These are phyloP conservation scores for Saturnia japonica DNA, from an alignment of 2,888 invertebrate species.

Conservation along the genomic window DNA sequence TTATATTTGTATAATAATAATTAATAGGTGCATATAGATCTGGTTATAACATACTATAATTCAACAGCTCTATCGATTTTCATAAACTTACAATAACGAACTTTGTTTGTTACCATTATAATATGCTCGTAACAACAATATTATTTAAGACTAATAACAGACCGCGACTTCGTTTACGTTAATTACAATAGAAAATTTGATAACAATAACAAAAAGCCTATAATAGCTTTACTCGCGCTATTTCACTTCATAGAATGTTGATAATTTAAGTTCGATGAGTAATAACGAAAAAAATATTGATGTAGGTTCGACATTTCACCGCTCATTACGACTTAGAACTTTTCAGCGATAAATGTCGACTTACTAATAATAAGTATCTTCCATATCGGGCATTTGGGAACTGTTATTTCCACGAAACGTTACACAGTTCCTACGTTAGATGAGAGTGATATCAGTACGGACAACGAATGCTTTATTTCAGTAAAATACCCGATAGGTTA, in stretches of 20 bases:
- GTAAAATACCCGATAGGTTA: not conserved
- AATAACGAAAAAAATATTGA: not conserved
- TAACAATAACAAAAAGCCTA: too few species aligned
- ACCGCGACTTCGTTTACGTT: not conserved
- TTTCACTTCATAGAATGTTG: not conserved
- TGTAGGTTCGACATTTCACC: not conserved
- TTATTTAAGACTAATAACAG: not conserved
- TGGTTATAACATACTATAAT: not conserved
- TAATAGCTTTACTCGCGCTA: not conserved
- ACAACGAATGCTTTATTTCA: not conserved
- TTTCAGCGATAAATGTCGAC: not conserved
- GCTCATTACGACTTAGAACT: not conserved
- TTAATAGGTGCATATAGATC: too few species aligned
- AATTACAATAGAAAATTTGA: not conserved
- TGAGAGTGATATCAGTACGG: not conserved
- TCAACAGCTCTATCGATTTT: not conserved
- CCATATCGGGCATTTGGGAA: not conserved
- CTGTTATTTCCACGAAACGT: not conserved
- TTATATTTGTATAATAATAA: too few species aligned
- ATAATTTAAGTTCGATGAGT: not conserved
- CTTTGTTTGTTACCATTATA: not conserved
- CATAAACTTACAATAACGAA: not conserved
- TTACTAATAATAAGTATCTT: not conserved
- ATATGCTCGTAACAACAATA: not conserved
- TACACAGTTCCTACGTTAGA: not conserved